These are phyloP conservation scores for Cephus nigrinus DNA, from an alignment of 2,888 invertebrate species.

Conservation along the genomic window DNA sequence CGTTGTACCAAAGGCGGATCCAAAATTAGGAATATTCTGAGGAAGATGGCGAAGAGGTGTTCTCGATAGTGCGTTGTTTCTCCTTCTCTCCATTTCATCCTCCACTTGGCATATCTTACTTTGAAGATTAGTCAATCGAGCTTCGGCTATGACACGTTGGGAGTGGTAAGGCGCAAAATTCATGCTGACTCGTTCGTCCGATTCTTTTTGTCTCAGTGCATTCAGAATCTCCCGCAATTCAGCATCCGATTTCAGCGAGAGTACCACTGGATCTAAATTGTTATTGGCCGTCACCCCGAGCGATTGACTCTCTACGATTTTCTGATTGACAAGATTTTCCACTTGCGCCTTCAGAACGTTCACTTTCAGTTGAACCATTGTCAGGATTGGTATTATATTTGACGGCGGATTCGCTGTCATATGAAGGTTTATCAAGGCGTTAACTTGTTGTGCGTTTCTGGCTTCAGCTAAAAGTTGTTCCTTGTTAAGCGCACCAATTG, in stretches of 20 bases:
- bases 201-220: constrained; percentile 51
- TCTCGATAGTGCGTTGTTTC: constrained; percentile 25
- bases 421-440: constrained; percentile 55
- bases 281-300: constrained; percentile 32
- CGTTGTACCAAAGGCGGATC: constrained; percentile 1
- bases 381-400: constrained; percentile 53
- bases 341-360: constrained; percentile 54
- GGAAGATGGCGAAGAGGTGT: constrained; percentile 1
- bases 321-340: constrained; percentile 48
- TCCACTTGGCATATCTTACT: constrained; percentile 57
- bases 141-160: constrained; percentile 51
- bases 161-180: constrained; percentile 53
- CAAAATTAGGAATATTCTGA: background rate
- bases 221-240: constrained; percentile 53
- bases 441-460: constrained; percentile 51
- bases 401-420: constrained; percentile 50
- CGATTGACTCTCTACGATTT: constrained; percentile 50
- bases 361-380: constrained; percentile 55
- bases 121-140: constrained; percentile 47
- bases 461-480: constrained; percentile 56
- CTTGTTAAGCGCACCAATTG: constrained; percentile 42
- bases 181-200: constrained; percentile 53
- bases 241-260: constrained; percentile 48
- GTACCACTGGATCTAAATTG: constrained; percentile 43
- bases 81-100: constrained; percentile 47